Conservation (phyloP, 2,888 invertebrate genomes). For the Onchidella celtica region DNA sequence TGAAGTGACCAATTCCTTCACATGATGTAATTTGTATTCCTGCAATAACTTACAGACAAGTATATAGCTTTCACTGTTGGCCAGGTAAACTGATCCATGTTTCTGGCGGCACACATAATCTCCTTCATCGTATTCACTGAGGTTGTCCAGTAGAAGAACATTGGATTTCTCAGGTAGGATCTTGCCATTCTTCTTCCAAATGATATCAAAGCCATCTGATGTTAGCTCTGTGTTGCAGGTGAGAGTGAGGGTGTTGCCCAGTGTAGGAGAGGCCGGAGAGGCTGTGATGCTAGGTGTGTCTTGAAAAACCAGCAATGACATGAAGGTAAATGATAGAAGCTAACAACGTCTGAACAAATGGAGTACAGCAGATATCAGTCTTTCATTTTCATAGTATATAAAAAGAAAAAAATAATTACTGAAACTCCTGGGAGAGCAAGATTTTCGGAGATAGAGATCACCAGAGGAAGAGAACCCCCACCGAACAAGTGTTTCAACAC, state of each 20-base stretch:
- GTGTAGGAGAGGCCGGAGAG: background rate
- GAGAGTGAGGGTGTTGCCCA: background rate
- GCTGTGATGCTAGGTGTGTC: background rate
- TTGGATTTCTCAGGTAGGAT: background rate
- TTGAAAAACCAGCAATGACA: too few relatives aligned
- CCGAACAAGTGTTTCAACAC: too few relatives aligned
- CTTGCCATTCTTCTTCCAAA: conserved; percentile 10
- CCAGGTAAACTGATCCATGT: background rate
- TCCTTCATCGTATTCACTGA: conserved; percentile 1
- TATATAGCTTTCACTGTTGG: background rate
- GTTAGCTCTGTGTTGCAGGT: background rate
- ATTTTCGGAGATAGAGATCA: too few relatives aligned
- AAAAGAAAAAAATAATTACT: too few relatives aligned
- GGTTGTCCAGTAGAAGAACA: background rate
- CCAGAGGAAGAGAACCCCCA: too few relatives aligned
- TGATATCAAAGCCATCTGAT: conserved; percentile 24
- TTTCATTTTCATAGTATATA: too few relatives aligned
- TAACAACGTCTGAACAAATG: too few relatives aligned
- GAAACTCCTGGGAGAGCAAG: too few relatives aligned
- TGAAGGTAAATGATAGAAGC: too few relatives aligned
- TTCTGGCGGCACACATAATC: background rate
- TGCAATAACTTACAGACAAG: conserved; percentile 19
- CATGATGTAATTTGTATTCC: too few relatives aligned
- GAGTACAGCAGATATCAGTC: too few relatives aligned
- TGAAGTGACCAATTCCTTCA: too few relatives aligned